Evolutionary conservation across 2,888 invertebrate genomes (phyloP), one percentile per base, ranked within the genome.

Genomic region (Bursaphelenchus okinawaensis): DNA sequence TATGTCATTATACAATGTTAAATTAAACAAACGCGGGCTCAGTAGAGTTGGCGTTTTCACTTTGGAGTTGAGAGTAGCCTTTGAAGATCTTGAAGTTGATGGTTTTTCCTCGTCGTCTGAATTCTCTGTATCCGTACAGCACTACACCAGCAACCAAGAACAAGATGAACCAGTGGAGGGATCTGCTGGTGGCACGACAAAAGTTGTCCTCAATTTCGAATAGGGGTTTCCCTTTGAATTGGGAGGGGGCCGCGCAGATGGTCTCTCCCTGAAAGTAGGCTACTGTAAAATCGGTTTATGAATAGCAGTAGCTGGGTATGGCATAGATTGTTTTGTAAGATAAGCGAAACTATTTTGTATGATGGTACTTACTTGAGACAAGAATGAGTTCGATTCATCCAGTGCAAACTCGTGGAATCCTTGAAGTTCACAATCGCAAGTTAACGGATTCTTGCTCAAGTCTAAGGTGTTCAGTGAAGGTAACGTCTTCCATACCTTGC

Each of bases 361-460:
- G n/a, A 19, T 7, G 50, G 23, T 23, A 3, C 56, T 19, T 31
- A 73, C 76, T 68, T 76, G 76, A 66, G 72, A 72, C 16, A 73
- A n/a, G 31, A 75, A 76, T 12, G 55, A 19, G 31, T 67, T 66
- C 22, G 65, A 66, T 40, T 76, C 75, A 3, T 68, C 64, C 23
- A 58, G 63, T 12, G 71, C 62, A 31, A 76, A 63, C 61, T 67
- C 52, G 29, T 72, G 61, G 52, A 69, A 69, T 7, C 60, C 40
- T 29, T 65, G 62, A 24, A 70, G 55, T 3, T 68, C 52, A 55
- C 76, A 76, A 29, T 72, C 69, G 59, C 76, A 76, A 24, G 69
- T 28, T 6, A 76, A 29, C 9, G 76, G 76, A 62, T 76, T 76
- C 12, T 63, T 59, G 0, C 75, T 75, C 20, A 76, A 62, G 52